Conservation (phyloP, 2,797 vertebrate species). For the Antennarius maculatus region DNA sequence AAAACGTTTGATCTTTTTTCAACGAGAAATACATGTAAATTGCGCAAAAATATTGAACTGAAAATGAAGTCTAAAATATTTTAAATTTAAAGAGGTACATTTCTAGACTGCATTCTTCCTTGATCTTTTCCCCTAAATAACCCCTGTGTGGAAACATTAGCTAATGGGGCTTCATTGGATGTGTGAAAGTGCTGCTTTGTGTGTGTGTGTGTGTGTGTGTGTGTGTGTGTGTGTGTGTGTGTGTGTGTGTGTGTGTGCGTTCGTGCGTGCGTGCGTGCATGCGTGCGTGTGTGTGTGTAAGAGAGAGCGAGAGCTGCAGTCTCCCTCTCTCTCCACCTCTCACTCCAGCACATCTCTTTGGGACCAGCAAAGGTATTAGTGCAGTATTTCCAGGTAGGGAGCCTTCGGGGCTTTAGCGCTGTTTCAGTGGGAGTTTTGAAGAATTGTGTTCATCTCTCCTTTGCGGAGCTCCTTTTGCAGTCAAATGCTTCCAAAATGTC, state of each 20-base stretch:
- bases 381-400: conserved; percentile 64
- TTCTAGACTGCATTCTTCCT: neutral
- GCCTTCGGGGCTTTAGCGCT: conserved; percentile 58
- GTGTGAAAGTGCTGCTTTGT: conserved; percentile 30
- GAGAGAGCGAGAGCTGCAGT: conserved; percentile 7
- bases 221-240: too few relatives aligned
- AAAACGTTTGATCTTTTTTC: too few relatives aligned
- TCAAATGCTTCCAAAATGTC: conserved; percentile 64
- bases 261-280: neutral
- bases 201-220: neutral
- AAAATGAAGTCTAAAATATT: too few relatives aligned
- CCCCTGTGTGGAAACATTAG: conserved; percentile 31
- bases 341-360: conserved; percentile 57
- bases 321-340: conserved; percentile 19
- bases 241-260: too few relatives aligned
- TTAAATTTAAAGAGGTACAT: neutral
- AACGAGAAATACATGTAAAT: too few relatives aligned
- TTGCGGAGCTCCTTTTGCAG: conserved; percentile 47
- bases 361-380: conserved; percentile 70
- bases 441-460: conserved; percentile 67
- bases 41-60: too few relatives aligned
- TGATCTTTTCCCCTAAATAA: conserved; percentile 23
- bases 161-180: conserved; percentile 51
- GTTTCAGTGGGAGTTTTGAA: conserved; percentile 63
- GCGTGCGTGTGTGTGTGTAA: neutral